These are phyloP conservation scores for Hydraecia micacea DNA, from an alignment of 2,888 invertebrate species.

Conservation along the genomic window DNA sequence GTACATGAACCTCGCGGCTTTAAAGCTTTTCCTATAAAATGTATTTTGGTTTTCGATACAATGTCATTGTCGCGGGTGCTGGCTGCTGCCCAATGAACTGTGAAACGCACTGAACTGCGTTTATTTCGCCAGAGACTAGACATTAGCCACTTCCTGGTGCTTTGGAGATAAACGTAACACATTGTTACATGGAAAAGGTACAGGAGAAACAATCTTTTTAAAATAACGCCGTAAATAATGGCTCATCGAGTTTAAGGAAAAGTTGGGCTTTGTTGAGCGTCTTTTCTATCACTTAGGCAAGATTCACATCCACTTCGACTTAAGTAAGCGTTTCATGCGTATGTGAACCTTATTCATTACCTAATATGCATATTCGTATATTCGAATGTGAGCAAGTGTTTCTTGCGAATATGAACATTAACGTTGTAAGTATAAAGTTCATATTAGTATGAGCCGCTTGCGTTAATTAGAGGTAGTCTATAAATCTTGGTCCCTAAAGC, in stretches of 20 bases:
- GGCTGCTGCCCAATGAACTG: constrained; percentile 42
- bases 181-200: constrained; percentile 2
- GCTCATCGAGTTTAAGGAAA: neutral
- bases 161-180: constrained; percentile 12
- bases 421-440: neutral
- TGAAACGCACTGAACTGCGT: constrained; percentile 48
- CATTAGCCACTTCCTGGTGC: constrained; percentile 34
- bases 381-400: neutral
- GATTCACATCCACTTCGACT: neutral
- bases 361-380: neutral
- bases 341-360: neutral
- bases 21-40: neutral
- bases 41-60: constrained; percentile 22
- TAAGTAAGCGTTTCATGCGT: neutral
- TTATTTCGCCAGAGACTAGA: constrained; percentile 19
- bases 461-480: neutral
- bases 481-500: neutral
- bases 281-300: neutral
- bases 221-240: neutral
- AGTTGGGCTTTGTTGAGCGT: too few species aligned
- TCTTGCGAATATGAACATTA: neutral
- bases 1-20: constrained; percentile 9
- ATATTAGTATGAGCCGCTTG: neutral
- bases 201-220: neutral
- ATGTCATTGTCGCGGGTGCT: constrained; percentile 19